phyloP scores from a whole-genome alignment of 2,888 invertebrate genomes.

The Pterostichus niger region DNA sequence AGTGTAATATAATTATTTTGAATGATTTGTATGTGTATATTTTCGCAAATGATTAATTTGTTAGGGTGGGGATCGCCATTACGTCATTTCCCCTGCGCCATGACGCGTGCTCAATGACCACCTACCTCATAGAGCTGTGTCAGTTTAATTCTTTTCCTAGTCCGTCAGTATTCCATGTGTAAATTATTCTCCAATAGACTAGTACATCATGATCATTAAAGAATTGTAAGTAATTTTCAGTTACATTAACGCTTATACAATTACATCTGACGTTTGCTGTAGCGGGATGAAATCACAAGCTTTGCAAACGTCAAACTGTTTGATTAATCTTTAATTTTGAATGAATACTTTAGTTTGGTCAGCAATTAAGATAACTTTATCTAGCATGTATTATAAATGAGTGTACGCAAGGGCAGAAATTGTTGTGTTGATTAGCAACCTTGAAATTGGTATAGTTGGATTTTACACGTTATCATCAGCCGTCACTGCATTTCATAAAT shows the following conservation, averaged over 20 bases:
- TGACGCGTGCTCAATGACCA: slow-evolving; percentile 80
- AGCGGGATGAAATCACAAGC: background rate
- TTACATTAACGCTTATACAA: background rate
- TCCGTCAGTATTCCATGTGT: slow-evolving; percentile 72
- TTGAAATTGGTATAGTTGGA: slow-evolving; percentile 1
- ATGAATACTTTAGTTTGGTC: background rate
- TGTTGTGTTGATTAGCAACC: background rate
- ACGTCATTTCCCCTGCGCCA: slow-evolving; percentile 84
- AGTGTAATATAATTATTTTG: background rate
- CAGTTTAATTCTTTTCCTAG: slow-evolving; percentile 53
- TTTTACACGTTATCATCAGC: background rate
- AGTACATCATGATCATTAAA: slow-evolving; percentile 84
- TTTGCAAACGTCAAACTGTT: slow-evolving; percentile 17
- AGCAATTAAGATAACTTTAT: background rate
- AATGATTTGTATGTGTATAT: background rate
- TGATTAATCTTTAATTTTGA: slow-evolving; percentile 13
- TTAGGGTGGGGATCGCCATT: slow-evolving; percentile 42
- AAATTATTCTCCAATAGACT: slow-evolving; percentile 72
- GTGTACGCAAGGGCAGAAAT: background rate
- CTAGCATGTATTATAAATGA: too few relatives aligned
- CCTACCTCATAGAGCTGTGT: slow-evolving; percentile 51
- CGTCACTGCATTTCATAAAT: slow-evolving; percentile 15
- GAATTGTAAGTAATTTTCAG: slow-evolving; percentile 82
- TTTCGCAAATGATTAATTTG: slow-evolving; percentile 10
- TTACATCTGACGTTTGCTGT: background rate